These are phyloP conservation scores for Troglohyphantes excavatus DNA, from an alignment of 2,888 invertebrate genomes.

Conservation along the genomic window DNA sequence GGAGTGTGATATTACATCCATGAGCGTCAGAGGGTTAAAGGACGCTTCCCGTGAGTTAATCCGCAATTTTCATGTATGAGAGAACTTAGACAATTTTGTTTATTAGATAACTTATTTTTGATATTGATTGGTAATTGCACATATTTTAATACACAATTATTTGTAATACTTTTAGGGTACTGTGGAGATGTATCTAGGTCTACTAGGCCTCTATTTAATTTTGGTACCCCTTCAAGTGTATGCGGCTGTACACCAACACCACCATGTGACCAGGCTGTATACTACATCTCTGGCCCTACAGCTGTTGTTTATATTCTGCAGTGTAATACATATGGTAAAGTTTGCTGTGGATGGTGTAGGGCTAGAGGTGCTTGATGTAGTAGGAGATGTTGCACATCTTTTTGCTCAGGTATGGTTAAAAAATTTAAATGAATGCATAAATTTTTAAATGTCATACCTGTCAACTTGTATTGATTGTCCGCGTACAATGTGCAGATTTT, in stretches of 20 bases:
- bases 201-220: conserved; percentile 92
- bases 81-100: too few relatives aligned
- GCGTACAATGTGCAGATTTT: too few relatives aligned
- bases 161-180: conserved; percentile 86
- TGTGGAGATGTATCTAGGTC: conserved; percentile 93
- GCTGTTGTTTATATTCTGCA: conserved; percentile 92
- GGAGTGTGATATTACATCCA: too few relatives aligned
- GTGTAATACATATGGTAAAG: conserved; percentile 93
- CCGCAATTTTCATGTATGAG: too few relatives aligned
- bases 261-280: conserved; percentile 91
- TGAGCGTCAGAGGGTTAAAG: too few relatives aligned
- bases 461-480: too few relatives aligned
- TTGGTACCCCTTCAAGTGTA: conserved; percentile 94
- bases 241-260: conserved; percentile 94
- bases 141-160: not conserved
- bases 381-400: conserved; percentile 96
- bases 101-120: too few relatives aligned
- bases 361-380: conserved; percentile 89
- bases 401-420: conserved; percentile 90
- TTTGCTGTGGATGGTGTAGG: conserved; percentile 96
- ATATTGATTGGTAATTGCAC: too few relatives aligned
- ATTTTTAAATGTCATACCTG: too few relatives aligned
- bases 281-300: conserved; percentile 93
- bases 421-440: too few relatives aligned
- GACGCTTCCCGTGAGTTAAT: too few relatives aligned